Conservation (phyloP, 30 jellyfish, hydroid and myxozoan species). For the Hydractinia symbiolongicarpus region DNA sequence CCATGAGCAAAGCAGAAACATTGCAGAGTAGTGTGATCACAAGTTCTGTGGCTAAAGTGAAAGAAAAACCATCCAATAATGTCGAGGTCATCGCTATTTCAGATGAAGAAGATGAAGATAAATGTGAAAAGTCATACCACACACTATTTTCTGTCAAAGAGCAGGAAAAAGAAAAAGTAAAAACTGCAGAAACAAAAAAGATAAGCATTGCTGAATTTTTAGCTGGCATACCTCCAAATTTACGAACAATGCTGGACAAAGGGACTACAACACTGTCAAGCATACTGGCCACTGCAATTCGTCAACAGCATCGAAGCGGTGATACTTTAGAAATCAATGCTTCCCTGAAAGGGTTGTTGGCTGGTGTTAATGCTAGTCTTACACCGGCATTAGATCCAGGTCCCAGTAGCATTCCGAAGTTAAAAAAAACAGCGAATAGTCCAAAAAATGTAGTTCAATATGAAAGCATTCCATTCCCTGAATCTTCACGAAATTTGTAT, state of each 20-base stretch:
- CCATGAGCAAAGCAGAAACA: neutral
- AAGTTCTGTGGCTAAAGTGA: neutral
- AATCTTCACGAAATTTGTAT: neutral
- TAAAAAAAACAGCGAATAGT: neutral
- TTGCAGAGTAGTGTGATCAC: neutral
- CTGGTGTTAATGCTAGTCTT: neutral
- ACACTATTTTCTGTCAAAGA: neutral
- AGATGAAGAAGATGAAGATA: neutral
- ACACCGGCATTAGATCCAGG: neutral
- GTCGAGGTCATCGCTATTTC: neutral
- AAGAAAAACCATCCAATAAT: neutral
- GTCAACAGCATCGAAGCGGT: neutral
- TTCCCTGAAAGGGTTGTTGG: neutral
- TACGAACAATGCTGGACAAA: too few relatives aligned
- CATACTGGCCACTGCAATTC: too few relatives aligned
- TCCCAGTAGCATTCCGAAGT: too few relatives aligned
- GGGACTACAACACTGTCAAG: too few relatives aligned
- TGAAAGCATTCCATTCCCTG: neutral
- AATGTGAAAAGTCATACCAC: neutral
- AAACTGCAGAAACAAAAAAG: too few relatives aligned
- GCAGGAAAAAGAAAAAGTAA: neutral
- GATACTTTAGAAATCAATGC: neutral
- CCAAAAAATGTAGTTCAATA: neutral
- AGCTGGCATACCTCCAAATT: too few relatives aligned
- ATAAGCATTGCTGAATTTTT: too few relatives aligned